Evolutionary conservation across 2,797 vertebrate genomes (phyloP).

Genomic region (Otolemur crassicaudatus): DNA sequence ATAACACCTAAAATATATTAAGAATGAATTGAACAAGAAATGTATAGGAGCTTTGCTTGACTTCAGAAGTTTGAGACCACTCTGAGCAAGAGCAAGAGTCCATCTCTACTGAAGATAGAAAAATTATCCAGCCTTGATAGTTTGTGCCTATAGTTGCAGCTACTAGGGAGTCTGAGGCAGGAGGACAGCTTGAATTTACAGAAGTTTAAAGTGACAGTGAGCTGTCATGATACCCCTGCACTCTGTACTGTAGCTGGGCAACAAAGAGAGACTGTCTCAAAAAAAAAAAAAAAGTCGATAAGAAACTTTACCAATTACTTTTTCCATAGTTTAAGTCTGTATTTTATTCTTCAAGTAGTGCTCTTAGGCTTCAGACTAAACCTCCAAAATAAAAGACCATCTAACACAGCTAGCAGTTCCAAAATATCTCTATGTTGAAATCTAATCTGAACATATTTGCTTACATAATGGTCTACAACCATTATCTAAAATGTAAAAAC

Average conservation of each 20-base stretch:
- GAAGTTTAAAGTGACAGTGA: too few relatives aligned
- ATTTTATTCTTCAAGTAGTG: conserved; percentile 65
- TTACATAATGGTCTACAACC: background rate
- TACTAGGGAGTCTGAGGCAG: too few relatives aligned
- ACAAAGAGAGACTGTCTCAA: too few relatives aligned
- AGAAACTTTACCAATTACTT: conserved; percentile 23
- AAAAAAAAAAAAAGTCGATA: background rate
- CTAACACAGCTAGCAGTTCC: conserved; percentile 28
- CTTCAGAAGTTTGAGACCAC: too few relatives aligned
- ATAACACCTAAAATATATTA: conserved; percentile 45
- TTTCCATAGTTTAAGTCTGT: conserved; percentile 50
- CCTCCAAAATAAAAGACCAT: conserved; percentile 52
- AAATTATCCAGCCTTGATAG: too few relatives aligned
- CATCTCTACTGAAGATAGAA: too few relatives aligned
- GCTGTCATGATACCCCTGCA: too few relatives aligned
- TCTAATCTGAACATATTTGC: background rate
- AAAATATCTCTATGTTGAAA: conserved; percentile 35
- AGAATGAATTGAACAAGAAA: conserved; percentile 47
- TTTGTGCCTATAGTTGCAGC: too few relatives aligned
- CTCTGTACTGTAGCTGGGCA: too few relatives aligned
- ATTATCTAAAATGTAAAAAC: conserved; percentile 46
- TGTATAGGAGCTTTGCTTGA: background rate
- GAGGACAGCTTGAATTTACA: too few relatives aligned
- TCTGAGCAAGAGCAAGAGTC: too few relatives aligned
- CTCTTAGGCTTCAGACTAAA: conserved; percentile 68